Base-by-base conservation (phyloP, 2,113 vertebrate genomes). In the Climacteris rufus region DNA sequence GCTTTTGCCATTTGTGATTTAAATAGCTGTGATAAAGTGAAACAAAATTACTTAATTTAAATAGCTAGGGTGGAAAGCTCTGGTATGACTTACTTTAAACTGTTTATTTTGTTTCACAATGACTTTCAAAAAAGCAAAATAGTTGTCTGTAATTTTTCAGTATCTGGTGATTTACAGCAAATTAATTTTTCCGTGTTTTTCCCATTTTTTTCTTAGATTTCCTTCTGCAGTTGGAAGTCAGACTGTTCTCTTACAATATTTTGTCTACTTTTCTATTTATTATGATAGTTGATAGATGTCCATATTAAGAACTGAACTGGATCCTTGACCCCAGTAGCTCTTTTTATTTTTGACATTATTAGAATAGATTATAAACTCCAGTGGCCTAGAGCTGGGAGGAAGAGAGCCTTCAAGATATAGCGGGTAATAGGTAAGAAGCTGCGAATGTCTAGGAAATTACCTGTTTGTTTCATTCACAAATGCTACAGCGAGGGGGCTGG, bases 371-470 rank as follows among this genome's bases (percentile, higher is more conserved):
- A 64, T 45, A 64, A 79, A 22, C 9, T 35, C 39, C 33, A 39
- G 6, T 45, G 11, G 25, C 24, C 8, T 15, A 44, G 17, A 65
- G 2, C 17, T 39, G 1, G 5, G 35, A 74, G 40, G 37, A 74
- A 56, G 7, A 16, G 11, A 80, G 7, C 4, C 4, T 63, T 63
- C 19, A 65, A 57, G 28, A 40, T 7, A 5, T 0, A 22, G 15
- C 3, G 18, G 7, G 9, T 11, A 24, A 18, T 11, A 45, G 12
- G 10, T 13, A 39, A 10, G 27, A 56, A 79, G 9, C 9, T 57
- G 35, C 0, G 1, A 78, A 66, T 5, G 2, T 8, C 5, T 8
- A 57, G 33, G 22, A 75, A 69, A 59, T 22, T 1, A 23, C 7
- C 11, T 1, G 0, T 33, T 37, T 75, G 3, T 6, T 85, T 60